Evolutionary conservation across 2,888 invertebrate genomes (phyloP).

Genomic region (Acleris sparsana): DNA sequence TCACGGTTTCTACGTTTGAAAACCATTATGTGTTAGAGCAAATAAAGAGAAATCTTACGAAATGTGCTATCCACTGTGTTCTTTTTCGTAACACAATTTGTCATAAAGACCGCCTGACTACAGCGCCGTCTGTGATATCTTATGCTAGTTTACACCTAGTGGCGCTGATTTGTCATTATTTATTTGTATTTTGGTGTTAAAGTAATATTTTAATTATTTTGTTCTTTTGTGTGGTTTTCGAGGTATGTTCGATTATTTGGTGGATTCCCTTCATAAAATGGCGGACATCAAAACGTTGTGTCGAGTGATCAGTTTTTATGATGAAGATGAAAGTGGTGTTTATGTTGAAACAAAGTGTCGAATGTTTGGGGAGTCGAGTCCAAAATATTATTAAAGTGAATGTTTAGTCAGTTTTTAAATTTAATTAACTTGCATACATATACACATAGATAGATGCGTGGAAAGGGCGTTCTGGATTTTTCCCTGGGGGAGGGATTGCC

Average conservation of each 20-base stretch:
- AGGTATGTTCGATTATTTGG: slow-evolving; percentile 36
- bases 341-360: neutral
- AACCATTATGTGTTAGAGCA: slow-evolving; percentile 24
- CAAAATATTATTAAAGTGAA: neutral
- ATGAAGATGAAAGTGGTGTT: slow-evolving; percentile 6
- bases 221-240: slow-evolving; percentile 17
- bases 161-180: slow-evolving; percentile 61
- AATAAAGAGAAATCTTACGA: slow-evolving; percentile 35
- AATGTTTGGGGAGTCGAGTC: neutral
- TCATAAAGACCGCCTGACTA: slow-evolving; percentile 53
- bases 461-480: neutral
- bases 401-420: neutral
- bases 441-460: too few relatives aligned
- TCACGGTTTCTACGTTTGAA: neutral
- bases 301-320: slow-evolving; percentile 16
- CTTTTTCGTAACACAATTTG: slow-evolving; percentile 42
- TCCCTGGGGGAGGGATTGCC: slow-evolving; percentile 9
- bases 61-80: slow-evolving; percentile 35
- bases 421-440: neutral
- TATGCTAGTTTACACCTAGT: slow-evolving; percentile 55
- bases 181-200: slow-evolving; percentile 40
- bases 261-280: slow-evolving; percentile 46
- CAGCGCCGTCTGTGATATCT: slow-evolving; percentile 71
- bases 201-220: slow-evolving; percentile 47
- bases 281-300: slow-evolving; percentile 44